These are phyloP conservation scores for Actinia equina DNA, from an alignment of 64 coral and sea anemone genomes.

Conservation along the genomic window DNA sequence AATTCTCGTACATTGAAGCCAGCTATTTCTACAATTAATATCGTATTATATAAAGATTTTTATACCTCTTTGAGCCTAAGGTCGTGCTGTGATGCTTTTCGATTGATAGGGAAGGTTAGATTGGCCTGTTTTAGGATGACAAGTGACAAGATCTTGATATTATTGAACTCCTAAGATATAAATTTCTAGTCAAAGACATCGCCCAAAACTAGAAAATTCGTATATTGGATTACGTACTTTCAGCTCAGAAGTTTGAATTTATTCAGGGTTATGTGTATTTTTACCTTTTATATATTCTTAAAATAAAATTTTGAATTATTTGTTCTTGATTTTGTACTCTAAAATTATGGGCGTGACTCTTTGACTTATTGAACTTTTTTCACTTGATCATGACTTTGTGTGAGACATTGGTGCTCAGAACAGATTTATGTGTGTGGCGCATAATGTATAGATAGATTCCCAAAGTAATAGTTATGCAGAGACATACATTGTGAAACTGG, in stretches of 20 bases:
- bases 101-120: background rate
- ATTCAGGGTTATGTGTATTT: no score
- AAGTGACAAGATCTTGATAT: background rate
- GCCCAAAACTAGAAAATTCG: background rate
- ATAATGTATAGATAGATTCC: no score
- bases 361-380: background rate
- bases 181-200: background rate
- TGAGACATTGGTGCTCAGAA: background rate
- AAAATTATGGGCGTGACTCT: slow-evolving; percentile 3
- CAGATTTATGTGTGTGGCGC: background rate
- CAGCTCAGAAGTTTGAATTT: no score
- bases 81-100: background rate
- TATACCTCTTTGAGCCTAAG: background rate
- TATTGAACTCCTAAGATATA: background rate
- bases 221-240: background rate
- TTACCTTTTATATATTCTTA: background rate
- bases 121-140: background rate
- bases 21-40: background rate
- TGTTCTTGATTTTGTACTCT: background rate
- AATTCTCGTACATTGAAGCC: background rate
- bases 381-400: background rate
- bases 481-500: no score
- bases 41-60: background rate
- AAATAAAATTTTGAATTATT: background rate
- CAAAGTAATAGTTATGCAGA: no score